These are phyloP conservation scores for Bathynomus jamesi DNA, from an alignment of 1,140 invertebrate species.

Conservation along the genomic window DNA sequence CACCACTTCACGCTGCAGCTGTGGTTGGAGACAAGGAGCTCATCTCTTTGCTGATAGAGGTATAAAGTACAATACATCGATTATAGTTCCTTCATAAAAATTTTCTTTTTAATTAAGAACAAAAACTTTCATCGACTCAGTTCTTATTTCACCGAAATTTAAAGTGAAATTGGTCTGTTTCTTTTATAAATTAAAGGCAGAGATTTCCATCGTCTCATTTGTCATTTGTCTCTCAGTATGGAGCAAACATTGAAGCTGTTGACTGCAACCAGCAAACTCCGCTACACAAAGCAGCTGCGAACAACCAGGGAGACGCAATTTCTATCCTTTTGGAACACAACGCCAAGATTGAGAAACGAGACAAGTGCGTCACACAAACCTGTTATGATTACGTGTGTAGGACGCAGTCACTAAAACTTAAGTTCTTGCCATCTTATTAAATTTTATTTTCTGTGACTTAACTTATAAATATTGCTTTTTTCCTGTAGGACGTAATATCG, in stretches of 20 bases:
- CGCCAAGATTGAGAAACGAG: constrained; percentile 25
- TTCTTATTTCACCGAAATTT: too few species aligned
- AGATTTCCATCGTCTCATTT: too few species aligned
- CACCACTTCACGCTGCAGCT: constrained; percentile 46
- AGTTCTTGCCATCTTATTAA: too few species aligned
- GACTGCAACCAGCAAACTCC: constrained; percentile 46
- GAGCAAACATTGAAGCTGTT: constrained; percentile 44
- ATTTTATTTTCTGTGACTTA: too few species aligned
- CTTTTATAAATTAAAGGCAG: too few species aligned
- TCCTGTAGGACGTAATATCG: too few species aligned
- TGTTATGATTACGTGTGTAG: too few species aligned
- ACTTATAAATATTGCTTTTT: too few species aligned
- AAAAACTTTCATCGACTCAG: too few species aligned
- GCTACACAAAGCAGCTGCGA: constrained; percentile 45
- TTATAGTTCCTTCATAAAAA: neutral
- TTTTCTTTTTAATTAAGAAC: too few species aligned
- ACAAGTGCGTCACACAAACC: constrained; percentile 29
- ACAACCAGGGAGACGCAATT: constrained; percentile 19
- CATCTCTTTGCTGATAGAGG: constrained; percentile 41
- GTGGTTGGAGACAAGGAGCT: constrained; percentile 43
- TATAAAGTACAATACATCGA: constrained; percentile 10
- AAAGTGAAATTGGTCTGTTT: too few species aligned
- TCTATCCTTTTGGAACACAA: constrained; percentile 13
- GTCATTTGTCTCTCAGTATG: constrained; percentile 38
- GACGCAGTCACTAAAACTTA: too few species aligned